Conservation (phyloP, 2,113 vertebrate genomes). For the Oreochromis spilurus region DNA sequence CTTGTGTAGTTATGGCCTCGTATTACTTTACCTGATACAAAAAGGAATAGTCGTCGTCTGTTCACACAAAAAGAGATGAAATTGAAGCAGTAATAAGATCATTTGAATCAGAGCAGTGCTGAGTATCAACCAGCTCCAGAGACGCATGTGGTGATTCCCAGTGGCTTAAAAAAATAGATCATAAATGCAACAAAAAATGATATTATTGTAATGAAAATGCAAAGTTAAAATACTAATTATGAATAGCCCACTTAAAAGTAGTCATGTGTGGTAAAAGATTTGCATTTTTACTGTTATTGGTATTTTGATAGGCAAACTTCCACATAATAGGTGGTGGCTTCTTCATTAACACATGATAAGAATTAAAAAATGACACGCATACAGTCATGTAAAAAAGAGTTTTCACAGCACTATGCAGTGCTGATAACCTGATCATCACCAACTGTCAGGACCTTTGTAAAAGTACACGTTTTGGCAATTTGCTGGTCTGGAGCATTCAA, state of each 20-base stretch:
- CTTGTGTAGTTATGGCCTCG: background rate
- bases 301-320: background rate
- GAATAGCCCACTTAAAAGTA: background rate
- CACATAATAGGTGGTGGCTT: background rate
- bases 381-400: background rate
- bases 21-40: background rate
- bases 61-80: background rate
- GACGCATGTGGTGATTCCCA: background rate
- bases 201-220: background rate
- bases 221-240: background rate
- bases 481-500: background rate
- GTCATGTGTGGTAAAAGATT: background rate
- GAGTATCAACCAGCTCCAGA: background rate
- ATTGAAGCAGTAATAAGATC: background rate
- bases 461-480: background rate
- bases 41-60: background rate
- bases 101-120: background rate
- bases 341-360: background rate
- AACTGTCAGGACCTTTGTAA: background rate
- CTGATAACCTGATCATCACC: background rate
- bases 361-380: background rate
- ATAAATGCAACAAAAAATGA: background rate
- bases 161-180: background rate
- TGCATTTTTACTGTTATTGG: background rate
- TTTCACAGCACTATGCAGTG: background rate